These are phyloP conservation scores for Trochalopteron elliotii DNA, from an alignment of 2,113 vertebrate species.

Conservation along the genomic window DNA sequence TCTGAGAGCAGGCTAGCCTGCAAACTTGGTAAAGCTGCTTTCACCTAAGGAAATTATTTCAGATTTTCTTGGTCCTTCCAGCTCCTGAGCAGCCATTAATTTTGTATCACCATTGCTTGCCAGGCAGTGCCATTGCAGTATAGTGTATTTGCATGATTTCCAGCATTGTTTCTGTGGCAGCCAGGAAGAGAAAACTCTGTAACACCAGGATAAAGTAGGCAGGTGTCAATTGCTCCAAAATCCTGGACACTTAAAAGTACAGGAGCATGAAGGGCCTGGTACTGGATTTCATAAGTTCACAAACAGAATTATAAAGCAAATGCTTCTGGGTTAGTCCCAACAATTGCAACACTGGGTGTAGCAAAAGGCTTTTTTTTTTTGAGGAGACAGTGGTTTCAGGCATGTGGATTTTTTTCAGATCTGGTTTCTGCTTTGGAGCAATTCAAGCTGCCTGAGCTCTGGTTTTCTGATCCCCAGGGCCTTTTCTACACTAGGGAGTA, in stretches of 20 bases:
- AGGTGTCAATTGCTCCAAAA: not conserved
- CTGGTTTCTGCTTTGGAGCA: not conserved
- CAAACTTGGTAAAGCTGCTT: not conserved
- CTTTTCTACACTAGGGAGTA: not conserved
- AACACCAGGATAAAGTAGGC: not conserved
- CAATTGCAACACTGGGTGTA: accelerated
- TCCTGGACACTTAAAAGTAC: not conserved
- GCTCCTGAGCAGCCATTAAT: not conserved
- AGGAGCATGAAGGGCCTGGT: not conserved
- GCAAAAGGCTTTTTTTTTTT: not conserved
- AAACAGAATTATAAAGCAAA: not conserved
- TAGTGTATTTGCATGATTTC: not conserved
- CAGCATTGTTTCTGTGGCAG: not conserved
- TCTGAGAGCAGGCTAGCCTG: not conserved
- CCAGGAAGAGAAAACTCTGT: not conserved
- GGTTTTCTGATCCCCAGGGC: not conserved
- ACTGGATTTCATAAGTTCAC: not conserved
- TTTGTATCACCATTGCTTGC: not conserved
- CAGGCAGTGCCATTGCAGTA: not conserved
- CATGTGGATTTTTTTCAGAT: not conserved
- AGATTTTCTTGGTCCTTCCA: not conserved
- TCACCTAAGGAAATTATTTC: not conserved
- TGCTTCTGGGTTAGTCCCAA: not conserved
- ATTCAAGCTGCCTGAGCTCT: not conserved
- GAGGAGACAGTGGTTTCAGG: not conserved